Evolutionary conservation across 2,888 invertebrate species (phyloP), one percentile per base, ranked within the genome.

Genomic region (Drosophila nigritarsus): DNA sequence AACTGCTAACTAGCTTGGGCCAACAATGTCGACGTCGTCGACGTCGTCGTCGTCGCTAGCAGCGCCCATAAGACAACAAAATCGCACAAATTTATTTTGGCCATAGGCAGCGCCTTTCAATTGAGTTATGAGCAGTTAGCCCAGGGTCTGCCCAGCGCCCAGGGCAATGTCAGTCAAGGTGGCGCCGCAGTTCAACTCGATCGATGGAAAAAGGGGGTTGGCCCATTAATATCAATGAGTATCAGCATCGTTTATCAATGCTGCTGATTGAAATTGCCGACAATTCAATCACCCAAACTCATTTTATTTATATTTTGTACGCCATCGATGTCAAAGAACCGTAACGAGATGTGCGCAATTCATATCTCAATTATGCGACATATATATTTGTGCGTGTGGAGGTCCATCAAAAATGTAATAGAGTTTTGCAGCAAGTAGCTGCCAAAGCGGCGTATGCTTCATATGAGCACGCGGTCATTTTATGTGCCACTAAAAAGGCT

Each of bases 11-110:
- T 73, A 73, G 78, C 65, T 66, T 56, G 54, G 42, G 61, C 38
- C 40, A 54, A 18, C 42, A 29, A 58, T 34, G 58, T 34, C 56
- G 9, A 7, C 50, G 48, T 32, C 59, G 58, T 34, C 56, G 9
- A 7, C 50, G 48, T 32, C 59, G 40, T 3, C 49, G 24, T 27
- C 38, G 50, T 36, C 24, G 36, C 27, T 48, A 55, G 13, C 56
- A 65, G 62, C 59, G 65, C 55, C 71, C 66, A 70, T 87, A 83
- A 80, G 76, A 51, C 68, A 82, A 75, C 75, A 86, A 75, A 83
- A 71, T 83, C 53, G 66, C 76, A 80, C 65, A 89, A 79, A 79
- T 87, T 76, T 83, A 81, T 89, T 89, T 87, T 81, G 85, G 83
- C 83, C 79, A 79, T 74, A 66, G 62, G 72, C 68, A 70, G 32